Base-by-base conservation (phyloP, 2,888 invertebrate genomes). In the Tiphia femorata region DNA sequence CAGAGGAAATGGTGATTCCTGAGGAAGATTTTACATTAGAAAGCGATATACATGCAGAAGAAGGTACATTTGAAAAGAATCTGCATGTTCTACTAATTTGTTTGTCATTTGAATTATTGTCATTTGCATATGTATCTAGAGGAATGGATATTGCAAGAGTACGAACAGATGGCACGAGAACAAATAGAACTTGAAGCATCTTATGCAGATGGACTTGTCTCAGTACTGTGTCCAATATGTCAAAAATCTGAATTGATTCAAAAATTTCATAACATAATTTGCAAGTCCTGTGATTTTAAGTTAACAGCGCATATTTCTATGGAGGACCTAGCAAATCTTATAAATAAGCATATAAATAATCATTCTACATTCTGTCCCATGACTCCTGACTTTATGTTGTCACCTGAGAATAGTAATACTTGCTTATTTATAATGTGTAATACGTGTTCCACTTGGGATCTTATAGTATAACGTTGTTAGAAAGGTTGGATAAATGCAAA, bases 211-310 rank as follows among this genome's bases (percentile, higher is more conserved):
- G 66, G 73, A 40, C 62, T 67, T 4, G 67, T 72, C 16, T 58
- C 74, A 38, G 77, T 85, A 1, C 69, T 83, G 29, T 85, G 85
- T 62, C 85, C 85, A 1, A 62, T 84, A 6, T 85, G 85, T 49
- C 77, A 82, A 58, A 80, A 68, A 61, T 62, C 62, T 25, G 44
- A 63, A 29, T 59, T 84, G 8, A 46, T 16, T 2, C 66, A 77
- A 27, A 46, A 57, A 16, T 41, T 33, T 6, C 66, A 67, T 16
- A 61, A 49, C 12, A 67, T 82, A 35, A 41, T 43, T 19, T 84
- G 84, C 49, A 47, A 51, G 7, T 37, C 40, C 5, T 84, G 84
- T 46, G 62, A 71, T 25, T 59, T 83, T 10, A 55, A 41, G 43
- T 67, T 83, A 10, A 73, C 74, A 10, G 54, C 67, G 0, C 60